A percentile compares a stretch with the other conserved stretches of the same genome.
These are phyloP conservation scores for Baryphthengus martii DNA, from an alignment of 2,113 vertebrate genomes.

Conservation along the genomic window DNA sequence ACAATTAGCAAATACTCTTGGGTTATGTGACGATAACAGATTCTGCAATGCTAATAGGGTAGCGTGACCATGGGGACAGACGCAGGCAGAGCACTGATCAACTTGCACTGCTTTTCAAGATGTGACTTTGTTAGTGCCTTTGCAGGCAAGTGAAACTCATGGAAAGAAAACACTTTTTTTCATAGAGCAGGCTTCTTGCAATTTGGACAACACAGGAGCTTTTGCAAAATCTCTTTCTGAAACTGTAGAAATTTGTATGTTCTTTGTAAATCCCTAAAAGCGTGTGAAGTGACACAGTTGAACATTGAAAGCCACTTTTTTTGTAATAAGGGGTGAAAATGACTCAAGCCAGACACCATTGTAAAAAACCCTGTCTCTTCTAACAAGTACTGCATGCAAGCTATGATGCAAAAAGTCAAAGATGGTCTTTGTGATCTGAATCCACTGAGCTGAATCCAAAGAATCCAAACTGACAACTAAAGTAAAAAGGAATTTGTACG, in stretches of 20 bases:
- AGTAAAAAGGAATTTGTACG: neutral
- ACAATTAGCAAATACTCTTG: neutral
- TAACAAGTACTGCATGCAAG: neutral
- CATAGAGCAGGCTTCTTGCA: neutral
- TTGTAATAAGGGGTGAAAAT: neutral
- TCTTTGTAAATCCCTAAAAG: neutral
- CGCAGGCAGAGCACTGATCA: neutral
- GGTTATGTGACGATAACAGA: neutral
- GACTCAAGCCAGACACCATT: neutral
- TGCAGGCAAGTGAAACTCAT: neutral
- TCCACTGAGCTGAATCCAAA: neutral
- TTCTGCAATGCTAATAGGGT: neutral
- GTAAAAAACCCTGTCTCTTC: neutral
- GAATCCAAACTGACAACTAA: neutral
- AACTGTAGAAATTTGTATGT: neutral
- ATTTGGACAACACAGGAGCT: neutral
- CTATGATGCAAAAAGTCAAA: neutral
- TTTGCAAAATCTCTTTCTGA: neutral
- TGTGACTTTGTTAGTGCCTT: neutral
- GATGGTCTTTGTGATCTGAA: neutral
- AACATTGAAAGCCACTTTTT: neutral
- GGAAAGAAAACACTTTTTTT: neutral
- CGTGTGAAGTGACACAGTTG: neutral
- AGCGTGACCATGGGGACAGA: rapidly evolving
- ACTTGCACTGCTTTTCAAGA: neutral